These are phyloP conservation scores for Scrobipalpa costella DNA, from an alignment of 2,888 invertebrate species.

Conservation along the genomic window DNA sequence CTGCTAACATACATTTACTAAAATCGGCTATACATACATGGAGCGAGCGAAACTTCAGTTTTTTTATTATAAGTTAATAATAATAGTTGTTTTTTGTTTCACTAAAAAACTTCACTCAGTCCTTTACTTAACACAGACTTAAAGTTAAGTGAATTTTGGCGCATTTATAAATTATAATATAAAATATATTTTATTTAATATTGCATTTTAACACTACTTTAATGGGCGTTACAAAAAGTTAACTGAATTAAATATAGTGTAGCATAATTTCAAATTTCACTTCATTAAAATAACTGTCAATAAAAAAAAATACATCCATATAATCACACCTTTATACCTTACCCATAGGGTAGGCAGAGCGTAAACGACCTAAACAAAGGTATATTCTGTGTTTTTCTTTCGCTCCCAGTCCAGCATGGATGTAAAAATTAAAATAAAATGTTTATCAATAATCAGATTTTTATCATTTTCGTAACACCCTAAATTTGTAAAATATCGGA, in stretches of 20 bases:
- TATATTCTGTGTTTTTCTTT: no score
- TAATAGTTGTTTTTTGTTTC: constrained; percentile 34
- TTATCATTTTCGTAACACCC: not conserved
- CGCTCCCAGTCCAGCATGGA: no score
- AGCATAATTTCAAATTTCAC: no score
- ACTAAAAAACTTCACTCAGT: constrained; percentile 54
- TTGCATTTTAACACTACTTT: not conserved
- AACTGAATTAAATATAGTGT: not conserved
- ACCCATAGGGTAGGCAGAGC: no score
- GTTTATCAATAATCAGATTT: no score
- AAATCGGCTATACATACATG: constrained; percentile 55
- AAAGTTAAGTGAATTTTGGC: constrained; percentile 27
- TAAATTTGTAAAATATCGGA: not conserved
- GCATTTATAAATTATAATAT: constrained; percentile 24
- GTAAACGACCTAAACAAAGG: no score
- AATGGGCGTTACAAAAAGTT: not conserved
- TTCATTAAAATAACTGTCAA: no score
- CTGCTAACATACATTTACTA: constrained; percentile 54
- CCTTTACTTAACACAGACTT: constrained; percentile 47
- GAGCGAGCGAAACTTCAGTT: constrained; percentile 46
- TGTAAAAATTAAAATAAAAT: no score
- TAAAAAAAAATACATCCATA: no score
- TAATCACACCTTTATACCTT: no score
- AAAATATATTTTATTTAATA: constrained; percentile 1
- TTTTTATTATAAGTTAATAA: constrained; percentile 19